These are phyloP conservation scores for Herpetotheres cachinnans DNA, from an alignment of 2,113 vertebrate genomes.

Conservation along the genomic window DNA sequence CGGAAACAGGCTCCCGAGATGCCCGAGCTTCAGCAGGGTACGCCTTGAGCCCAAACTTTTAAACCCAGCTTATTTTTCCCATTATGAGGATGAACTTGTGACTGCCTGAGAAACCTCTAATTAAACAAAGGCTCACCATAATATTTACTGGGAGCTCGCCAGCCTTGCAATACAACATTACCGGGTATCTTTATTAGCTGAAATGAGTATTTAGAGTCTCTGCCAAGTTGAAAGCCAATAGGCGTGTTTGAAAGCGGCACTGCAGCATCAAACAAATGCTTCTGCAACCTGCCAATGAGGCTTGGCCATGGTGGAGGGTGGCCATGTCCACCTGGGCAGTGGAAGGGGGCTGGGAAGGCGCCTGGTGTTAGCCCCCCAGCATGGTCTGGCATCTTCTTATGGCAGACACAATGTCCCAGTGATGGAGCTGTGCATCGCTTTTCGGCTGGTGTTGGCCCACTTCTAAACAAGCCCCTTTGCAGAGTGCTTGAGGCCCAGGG, in stretches of 20 bases:
- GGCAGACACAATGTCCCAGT: neutral
- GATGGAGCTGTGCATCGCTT: neutral
- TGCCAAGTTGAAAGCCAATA: neutral
- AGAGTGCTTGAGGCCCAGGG: neutral
- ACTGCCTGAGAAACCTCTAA: slow-evolving; percentile 45
- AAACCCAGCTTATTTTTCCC: neutral
- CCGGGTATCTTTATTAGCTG: neutral
- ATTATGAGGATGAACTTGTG: neutral
- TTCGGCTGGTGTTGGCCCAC: neutral
- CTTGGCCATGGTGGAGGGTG: neutral
- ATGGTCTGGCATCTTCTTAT: neutral
- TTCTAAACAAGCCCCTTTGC: neutral
- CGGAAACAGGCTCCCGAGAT: neutral
- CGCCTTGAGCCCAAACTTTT: neutral
- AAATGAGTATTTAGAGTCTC: neutral
- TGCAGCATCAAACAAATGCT: neutral
- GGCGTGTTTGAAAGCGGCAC: neutral
- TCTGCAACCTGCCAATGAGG: neutral
- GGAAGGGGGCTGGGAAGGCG: neutral
- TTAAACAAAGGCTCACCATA: slow-evolving; percentile 29
- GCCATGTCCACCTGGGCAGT: neutral
- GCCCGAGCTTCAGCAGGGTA: neutral
- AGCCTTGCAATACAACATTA: neutral
- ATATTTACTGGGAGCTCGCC: neutral
- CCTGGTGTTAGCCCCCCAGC: fast-evolving